A percentile compares a stretch with the other conserved stretches of the same genome.
phyloP scores from a whole-genome alignment of 2,797 vertebrate species.

The Taeniopygia guttata region DNA sequence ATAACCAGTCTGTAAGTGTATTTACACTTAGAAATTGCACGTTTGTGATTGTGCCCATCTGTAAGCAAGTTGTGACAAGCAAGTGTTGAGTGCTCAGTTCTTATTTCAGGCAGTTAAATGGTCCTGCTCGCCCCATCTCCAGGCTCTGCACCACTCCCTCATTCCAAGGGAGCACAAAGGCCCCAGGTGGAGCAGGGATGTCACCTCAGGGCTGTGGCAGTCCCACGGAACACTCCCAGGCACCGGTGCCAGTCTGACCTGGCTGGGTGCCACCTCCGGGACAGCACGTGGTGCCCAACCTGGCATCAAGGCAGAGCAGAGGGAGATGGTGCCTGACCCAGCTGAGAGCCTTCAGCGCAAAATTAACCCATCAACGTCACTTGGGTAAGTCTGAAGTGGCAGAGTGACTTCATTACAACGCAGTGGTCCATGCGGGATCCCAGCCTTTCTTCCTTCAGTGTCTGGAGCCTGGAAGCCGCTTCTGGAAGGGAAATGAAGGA shows the following conservation, averaged over 20 bases:
- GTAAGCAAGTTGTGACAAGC: background rate
- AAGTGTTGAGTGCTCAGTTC: background rate
- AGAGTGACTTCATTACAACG: background rate
- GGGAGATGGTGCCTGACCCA: background rate
- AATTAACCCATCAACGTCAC: background rate
- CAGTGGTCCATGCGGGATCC: fast-evolving
- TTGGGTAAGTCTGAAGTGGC: background rate
- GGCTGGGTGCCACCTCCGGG: background rate
- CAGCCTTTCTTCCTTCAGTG: background rate
- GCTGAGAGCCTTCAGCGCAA: background rate
- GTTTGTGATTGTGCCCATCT: background rate
- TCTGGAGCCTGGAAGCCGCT: background rate
- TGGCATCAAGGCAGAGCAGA: background rate
- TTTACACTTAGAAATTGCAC: background rate
- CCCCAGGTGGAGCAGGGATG: background rate
- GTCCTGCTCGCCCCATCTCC: background rate
- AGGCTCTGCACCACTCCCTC: background rate
- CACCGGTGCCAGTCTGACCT: background rate
- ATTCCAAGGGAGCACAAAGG: background rate
- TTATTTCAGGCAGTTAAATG: background rate
- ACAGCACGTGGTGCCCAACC: background rate
- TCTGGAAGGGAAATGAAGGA: background rate
- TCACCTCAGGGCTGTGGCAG: background rate
- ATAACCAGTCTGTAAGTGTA: background rate
- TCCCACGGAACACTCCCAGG: background rate